Percentiles rank a stretch among this genome's conserved stretches.
These are phyloP conservation scores for Ctenosaura bakeri DNA, from an alignment of 2,797 vertebrate species.

Conservation along the genomic window DNA sequence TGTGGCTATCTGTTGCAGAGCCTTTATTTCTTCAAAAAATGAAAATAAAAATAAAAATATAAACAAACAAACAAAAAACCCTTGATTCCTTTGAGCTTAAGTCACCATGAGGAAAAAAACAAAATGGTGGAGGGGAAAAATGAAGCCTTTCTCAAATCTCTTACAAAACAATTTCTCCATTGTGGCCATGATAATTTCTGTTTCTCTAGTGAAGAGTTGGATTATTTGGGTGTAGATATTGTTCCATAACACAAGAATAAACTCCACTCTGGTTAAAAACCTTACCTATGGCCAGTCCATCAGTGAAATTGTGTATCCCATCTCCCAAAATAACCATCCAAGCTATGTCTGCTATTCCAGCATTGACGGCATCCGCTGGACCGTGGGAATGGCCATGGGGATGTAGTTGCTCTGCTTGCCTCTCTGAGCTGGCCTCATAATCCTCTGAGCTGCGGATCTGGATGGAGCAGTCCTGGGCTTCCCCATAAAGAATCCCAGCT, in stretches of 20 bases:
- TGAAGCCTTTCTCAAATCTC: neutral
- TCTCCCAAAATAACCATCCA: conserved; percentile 90
- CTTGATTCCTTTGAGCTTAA: neutral
- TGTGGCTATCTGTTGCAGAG: neutral
- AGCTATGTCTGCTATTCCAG: conserved; percentile 70
- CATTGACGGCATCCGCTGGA: conserved; percentile 57
- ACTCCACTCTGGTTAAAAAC: neutral
- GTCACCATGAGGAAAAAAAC: neutral
- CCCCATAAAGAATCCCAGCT: neutral
- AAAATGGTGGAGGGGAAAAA: neutral
- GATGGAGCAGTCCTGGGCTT: conserved; percentile 32
- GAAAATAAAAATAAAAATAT: too few species aligned
- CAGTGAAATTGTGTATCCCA: conserved; percentile 86
- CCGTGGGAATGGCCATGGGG: conserved; percentile 72
- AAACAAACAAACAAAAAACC: neutral
- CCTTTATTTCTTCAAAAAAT: neutral
- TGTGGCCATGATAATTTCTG: neutral
- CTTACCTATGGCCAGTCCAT: conserved; percentile 87
- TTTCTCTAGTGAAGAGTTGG: neutral
- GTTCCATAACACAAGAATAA: neutral
- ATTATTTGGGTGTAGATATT: neutral
- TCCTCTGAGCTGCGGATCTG: conserved; percentile 29
- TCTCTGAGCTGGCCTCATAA: neutral
- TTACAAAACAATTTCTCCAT: neutral
- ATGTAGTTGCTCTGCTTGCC: conserved; percentile 7